Conservation (phyloP, 2,888 invertebrate genomes). For the Alentia gelatinosa region DNA sequence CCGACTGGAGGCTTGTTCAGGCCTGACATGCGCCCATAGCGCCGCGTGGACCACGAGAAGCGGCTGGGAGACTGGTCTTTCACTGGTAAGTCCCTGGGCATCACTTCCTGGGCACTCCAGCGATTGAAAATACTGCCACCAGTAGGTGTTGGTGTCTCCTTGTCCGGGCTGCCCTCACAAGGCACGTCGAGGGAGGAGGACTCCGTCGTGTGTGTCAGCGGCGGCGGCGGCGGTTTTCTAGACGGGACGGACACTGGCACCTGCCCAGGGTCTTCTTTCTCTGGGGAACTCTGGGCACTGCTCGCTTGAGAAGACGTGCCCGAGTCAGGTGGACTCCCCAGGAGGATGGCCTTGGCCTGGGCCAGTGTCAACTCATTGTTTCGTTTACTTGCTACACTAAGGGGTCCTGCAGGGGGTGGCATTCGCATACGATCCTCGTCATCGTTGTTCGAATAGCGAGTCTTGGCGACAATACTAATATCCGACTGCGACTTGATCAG, state of each 20-base stretch:
- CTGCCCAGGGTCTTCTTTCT: background rate
- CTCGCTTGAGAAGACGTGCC: background rate
- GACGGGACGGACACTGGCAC: background rate
- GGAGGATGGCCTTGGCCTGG: conserved; percentile 52
- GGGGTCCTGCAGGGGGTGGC: conserved; percentile 33
- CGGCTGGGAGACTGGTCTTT: conserved; percentile 5
- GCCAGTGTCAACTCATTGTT: conserved; percentile 36
- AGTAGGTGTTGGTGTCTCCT: background rate
- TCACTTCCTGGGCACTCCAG: conserved; percentile 15
- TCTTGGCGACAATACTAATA: background rate
- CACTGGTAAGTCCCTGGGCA: conserved; percentile 36
- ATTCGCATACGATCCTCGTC: background rate
- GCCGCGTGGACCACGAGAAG: background rate
- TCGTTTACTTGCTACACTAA: background rate
- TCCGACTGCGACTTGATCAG: conserved; percentile 7
- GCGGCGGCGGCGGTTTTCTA: background rate
- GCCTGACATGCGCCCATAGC: conserved; percentile 30
- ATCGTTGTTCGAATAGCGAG: background rate
- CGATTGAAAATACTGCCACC: background rate
- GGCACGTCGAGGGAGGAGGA: background rate
- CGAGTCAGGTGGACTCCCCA: background rate
- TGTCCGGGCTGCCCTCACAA: conserved; percentile 20
- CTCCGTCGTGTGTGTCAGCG: background rate
- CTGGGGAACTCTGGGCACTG: background rate
- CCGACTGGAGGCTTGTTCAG: conserved; percentile 9